Percentiles rank a stretch among this genome's conserved stretches.
These are phyloP conservation scores for Cremastinae sp. DNA, from an alignment of 2,888 invertebrate genomes.

Conservation along the genomic window DNA sequence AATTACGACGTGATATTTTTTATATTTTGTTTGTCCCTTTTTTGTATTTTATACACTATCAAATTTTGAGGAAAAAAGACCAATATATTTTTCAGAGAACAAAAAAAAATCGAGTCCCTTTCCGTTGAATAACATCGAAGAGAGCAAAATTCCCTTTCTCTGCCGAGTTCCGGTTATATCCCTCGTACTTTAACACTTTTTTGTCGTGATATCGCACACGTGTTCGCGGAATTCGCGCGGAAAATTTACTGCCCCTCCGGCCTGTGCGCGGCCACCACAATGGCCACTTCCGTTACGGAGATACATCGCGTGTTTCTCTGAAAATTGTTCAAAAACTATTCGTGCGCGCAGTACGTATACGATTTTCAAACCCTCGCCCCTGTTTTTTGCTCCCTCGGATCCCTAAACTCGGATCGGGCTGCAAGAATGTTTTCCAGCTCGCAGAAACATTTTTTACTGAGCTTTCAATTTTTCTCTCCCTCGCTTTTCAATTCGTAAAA, in stretches of 20 bases:
- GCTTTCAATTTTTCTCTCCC: background rate
- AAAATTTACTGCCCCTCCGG: constrained; percentile 68
- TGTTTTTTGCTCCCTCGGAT: constrained; percentile 25
- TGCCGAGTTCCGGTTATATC: constrained; percentile 11
- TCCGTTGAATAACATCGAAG: background rate
- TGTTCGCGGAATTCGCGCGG: constrained; percentile 62
- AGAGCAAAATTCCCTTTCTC: constrained; percentile 9
- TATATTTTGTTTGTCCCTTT: no score
- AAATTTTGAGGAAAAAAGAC: no score
- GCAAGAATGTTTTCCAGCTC: no score
- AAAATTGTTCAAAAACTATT: constrained; percentile 72
- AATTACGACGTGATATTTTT: background rate
- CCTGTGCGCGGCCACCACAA: constrained; percentile 35
- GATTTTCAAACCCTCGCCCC: constrained; percentile 6
- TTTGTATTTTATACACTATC: no score
- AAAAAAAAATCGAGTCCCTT: constrained; percentile 2
- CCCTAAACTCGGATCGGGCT: background rate
- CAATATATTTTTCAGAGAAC: no score
- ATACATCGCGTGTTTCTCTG: constrained; percentile 61
- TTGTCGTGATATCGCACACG: constrained; percentile 38
- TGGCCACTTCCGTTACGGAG: constrained; percentile 49
- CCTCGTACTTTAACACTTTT: constrained; percentile 24
- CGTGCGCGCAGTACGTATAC: constrained; percentile 26
- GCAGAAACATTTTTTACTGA: background rate
- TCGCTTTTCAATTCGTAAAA: background rate